phyloP scores from a whole-genome alignment of 1,140 invertebrate species.

The Caenorhabditis brenneri region DNA sequence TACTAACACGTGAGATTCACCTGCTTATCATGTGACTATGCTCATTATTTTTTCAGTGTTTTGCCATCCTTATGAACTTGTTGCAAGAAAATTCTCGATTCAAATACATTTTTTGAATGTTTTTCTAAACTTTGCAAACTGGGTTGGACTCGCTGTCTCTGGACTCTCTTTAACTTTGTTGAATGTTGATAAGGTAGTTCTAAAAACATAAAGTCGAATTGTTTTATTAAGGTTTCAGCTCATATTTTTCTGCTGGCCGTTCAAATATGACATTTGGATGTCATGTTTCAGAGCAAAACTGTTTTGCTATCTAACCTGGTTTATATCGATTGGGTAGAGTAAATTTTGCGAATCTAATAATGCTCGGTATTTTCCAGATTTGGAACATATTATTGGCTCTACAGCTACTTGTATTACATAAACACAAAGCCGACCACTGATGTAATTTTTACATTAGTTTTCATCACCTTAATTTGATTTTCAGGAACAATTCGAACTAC shows the following conservation, averaged over 20 bases:
- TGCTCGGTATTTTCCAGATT: not conserved
- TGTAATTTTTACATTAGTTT: not conserved
- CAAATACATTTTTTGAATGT: constrained; percentile 65
- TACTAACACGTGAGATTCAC: constrained; percentile 62
- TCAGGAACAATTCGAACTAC: not conserved
- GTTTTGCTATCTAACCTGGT: constrained; percentile 66
- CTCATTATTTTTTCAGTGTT: constrained; percentile 60
- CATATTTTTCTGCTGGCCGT: constrained; percentile 70
- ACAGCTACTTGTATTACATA: not conserved
- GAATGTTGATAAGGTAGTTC: constrained; percentile 64
- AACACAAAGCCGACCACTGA: not conserved
- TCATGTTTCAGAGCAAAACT: constrained; percentile 64
- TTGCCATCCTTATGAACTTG: constrained; percentile 69
- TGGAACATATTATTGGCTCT: constrained; percentile 7
- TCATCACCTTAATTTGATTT: not conserved
- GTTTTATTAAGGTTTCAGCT: constrained; percentile 35
- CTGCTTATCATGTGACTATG: not conserved
- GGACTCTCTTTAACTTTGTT: constrained; percentile 67
- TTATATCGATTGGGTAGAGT: constrained; percentile 65
- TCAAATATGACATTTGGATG: constrained; percentile 68
- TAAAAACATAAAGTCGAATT: not conserved
- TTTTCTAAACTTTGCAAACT: constrained; percentile 64
- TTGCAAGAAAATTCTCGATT: constrained; percentile 66
- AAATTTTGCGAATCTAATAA: not conserved
- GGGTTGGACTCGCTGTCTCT: constrained; percentile 69